Base-by-base conservation (phyloP, 2,888 invertebrate genomes). In the Drosophila sordidula region DNA sequence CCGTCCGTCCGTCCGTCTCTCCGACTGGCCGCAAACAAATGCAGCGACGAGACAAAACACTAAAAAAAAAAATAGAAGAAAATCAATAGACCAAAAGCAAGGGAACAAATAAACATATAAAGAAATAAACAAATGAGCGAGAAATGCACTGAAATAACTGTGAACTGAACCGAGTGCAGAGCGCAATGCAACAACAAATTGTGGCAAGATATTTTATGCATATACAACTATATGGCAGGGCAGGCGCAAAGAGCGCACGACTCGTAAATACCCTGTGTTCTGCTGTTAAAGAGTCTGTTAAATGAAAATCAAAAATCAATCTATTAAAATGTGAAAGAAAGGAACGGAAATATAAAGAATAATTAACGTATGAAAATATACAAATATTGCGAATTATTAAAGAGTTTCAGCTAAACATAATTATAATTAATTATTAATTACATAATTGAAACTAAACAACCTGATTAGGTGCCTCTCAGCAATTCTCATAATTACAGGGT, bases 31-130 rank as follows among this genome's bases (percentile, higher is more conserved):
- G 63, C 80, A 86, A 85, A 76, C 82, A 83, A 78, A 71, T 75
- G 75, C 71, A 67, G 61, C 59, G 44, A 64, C 66, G 65, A 78
- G 71, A 75, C 87, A 80, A 80, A 73, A 70, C 54, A 55, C 57
- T 57, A 71, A 50, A 61, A 41, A 8, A 18, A 61, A 41, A 8
- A 18, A 18, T 18, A 18, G n/a, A 52, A 32, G 62, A 89, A 87
- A 85, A 85, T 89, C 85, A 87, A 89, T 89, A 89, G 59, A 67
- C 54, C 78, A 70, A 74, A 78, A 68, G 67, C 45, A 57, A 70
- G 64, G 58, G 66, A 68, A 65, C 69, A 70, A 52, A 73, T 56
- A 73, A 72, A 55, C 64, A 75, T 57, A 44, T 39, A 46, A 63
- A 69, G 58, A 55, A 63, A 58, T 29, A 69, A 80, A 80, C 68